phyloP scores from a whole-genome alignment of 2,113 vertebrate genomes.

The Neogale vison region DNA sequence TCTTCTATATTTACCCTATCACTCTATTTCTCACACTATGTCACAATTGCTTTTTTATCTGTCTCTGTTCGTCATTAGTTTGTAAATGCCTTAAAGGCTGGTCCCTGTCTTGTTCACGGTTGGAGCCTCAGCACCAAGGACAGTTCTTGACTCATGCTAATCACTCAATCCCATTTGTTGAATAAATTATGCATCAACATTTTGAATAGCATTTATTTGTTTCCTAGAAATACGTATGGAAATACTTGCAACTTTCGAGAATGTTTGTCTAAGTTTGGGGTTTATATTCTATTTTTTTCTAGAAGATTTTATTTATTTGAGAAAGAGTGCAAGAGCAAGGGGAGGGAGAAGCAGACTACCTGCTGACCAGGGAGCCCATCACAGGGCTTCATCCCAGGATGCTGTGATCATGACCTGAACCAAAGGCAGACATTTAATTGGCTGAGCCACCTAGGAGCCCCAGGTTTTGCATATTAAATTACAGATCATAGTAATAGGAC shows the following conservation, averaged over 20 bases:
- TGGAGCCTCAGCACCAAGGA: background rate
- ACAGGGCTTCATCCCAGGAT: background rate
- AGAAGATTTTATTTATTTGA: background rate
- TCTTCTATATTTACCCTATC: background rate
- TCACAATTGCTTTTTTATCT: background rate
- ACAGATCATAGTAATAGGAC: background rate
- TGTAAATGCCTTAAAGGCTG: background rate
- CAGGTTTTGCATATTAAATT: background rate
- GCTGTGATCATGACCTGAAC: background rate
- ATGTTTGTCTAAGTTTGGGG: background rate
- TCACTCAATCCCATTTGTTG: background rate
- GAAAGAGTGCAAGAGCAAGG: background rate
- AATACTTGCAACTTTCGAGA: constrained; percentile 6
- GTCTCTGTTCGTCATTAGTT: background rate
- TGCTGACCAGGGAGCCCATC: background rate
- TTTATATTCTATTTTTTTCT: background rate
- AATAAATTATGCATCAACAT: background rate
- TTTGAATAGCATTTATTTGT: background rate
- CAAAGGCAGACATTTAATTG: background rate
- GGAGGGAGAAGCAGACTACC: background rate
- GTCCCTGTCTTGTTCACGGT: background rate
- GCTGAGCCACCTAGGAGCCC: background rate
- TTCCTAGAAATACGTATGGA: background rate
- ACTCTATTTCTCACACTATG: background rate
- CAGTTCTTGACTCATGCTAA: background rate